These are phyloP conservation scores for Mimumesa dahlbomi DNA, from an alignment of 2,888 invertebrate species.

Conservation along the genomic window DNA sequence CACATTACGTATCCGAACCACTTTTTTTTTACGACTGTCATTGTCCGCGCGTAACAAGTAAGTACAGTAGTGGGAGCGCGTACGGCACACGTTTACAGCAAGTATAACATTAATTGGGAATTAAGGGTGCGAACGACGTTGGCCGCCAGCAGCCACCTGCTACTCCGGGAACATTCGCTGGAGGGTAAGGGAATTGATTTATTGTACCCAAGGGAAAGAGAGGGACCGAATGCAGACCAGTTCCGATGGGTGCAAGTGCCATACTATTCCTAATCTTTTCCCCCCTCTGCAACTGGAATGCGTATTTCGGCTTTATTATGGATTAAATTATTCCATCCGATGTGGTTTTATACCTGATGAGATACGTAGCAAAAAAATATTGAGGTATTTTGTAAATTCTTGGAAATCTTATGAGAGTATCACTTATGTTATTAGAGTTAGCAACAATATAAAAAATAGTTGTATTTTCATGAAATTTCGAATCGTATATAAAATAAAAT, in stretches of 20 bases:
- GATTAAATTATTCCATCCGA: constrained; percentile 51
- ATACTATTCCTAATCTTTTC: constrained; percentile 40
- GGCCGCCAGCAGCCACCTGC: constrained; percentile 77
- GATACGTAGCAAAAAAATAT: background rate
- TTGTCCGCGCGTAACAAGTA: background rate
- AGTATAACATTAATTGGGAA: constrained; percentile 78
- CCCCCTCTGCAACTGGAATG: constrained; percentile 57
- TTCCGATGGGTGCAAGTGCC: constrained; percentile 45
- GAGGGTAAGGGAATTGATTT: constrained; percentile 77
- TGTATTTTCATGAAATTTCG: too few species aligned
- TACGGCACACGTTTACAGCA: constrained; percentile 48
- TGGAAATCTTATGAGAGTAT: too few species aligned
- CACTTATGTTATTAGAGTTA: too few species aligned
- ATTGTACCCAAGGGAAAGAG: constrained; percentile 74
- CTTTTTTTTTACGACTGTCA: background rate
- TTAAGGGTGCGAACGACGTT: constrained; percentile 77
- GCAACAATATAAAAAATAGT: too few species aligned
- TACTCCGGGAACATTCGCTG: constrained; percentile 63
- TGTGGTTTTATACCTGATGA: background rate
- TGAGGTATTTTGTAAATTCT: too few species aligned
- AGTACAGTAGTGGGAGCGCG: background rate
- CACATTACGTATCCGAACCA: too few species aligned
- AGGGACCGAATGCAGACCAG: constrained; percentile 18
- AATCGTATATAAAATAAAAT: too few species aligned
- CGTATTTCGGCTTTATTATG: constrained; percentile 40